These are phyloP conservation scores for Stratiolaelaps scimitus DNA, from an alignment of 1,140 invertebrate species.

Conservation along the genomic window DNA sequence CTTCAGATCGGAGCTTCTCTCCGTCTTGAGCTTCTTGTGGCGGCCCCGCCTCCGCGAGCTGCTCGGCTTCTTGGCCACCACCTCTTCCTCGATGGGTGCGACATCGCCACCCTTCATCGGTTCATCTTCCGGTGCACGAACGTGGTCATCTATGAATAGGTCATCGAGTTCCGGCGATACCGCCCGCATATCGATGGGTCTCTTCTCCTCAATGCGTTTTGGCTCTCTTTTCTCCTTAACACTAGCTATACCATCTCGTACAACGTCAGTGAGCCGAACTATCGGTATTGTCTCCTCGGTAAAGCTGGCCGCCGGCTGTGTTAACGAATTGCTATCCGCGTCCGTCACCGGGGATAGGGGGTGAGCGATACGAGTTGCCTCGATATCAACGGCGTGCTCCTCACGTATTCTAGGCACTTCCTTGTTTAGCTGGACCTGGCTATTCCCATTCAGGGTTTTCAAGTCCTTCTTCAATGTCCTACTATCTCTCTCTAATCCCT, in stretches of 20 bases:
- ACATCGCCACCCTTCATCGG: not conserved
- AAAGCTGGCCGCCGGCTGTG: constrained; percentile 3
- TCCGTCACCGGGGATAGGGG: constrained; percentile 15
- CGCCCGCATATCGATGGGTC: not conserved
- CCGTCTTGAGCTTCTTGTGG: constrained; percentile 19
- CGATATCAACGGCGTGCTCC: too few species aligned
- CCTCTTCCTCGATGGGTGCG: too few species aligned
- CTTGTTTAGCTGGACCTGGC: too few species aligned
- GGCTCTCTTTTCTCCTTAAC: too few species aligned
- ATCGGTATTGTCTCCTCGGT: not conserved
- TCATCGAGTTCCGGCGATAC: constrained; percentile 10
- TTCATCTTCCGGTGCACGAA: not conserved
- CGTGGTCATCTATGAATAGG: not conserved
- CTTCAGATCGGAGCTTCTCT: constrained; percentile 12
- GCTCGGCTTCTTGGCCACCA: too few species aligned
- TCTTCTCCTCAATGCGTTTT: too few species aligned
- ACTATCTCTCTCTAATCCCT: too few species aligned
- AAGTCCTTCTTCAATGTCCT: too few species aligned
- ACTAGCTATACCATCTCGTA: too few species aligned
- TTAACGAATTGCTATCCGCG: constrained; percentile 14
- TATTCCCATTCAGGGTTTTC: too few species aligned
- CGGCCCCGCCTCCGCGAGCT: not conserved
- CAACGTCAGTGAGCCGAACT: not conserved
- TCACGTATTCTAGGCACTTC: too few species aligned
- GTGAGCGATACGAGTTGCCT: not conserved